Conservation (phyloP, 2,113 vertebrate species). For the Phalacrocorax aristotelis region DNA sequence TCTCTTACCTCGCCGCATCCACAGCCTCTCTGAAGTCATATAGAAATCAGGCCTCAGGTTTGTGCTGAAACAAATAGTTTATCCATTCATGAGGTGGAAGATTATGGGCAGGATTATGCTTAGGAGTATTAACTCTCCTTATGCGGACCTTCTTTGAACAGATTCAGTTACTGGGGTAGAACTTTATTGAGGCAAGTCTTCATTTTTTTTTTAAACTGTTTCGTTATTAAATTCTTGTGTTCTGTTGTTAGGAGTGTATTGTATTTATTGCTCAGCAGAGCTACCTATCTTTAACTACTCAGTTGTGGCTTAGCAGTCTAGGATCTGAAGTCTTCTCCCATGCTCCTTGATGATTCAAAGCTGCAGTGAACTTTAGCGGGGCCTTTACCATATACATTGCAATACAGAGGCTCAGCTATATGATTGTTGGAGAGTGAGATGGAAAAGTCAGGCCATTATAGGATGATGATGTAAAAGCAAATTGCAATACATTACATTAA, state of each 20-base stretch:
- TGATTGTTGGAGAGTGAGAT: background rate
- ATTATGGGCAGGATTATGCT: background rate
- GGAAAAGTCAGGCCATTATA: background rate
- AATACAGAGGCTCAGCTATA: background rate
- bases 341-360: background rate
- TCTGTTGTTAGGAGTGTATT: background rate
- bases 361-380: background rate
- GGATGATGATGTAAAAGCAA: slow-evolving; percentile 4
- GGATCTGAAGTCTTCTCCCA: background rate
- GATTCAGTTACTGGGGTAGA: accelerated
- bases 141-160: background rate
- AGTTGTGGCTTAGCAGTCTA: background rate
- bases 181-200: background rate
- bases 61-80: background rate
- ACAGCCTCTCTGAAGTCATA: background rate
- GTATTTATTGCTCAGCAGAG: background rate
- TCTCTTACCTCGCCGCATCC: background rate
- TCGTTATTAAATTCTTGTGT: background rate
- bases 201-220: background rate
- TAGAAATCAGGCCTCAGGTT: background rate
- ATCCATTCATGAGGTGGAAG: background rate
- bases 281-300: background rate
- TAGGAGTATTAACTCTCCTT: background rate
- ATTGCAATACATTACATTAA: slow-evolving; percentile 38
- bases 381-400: background rate